Conservation (phyloP, 2,113 vertebrate species). For the Hiodon alosoides region DNA sequence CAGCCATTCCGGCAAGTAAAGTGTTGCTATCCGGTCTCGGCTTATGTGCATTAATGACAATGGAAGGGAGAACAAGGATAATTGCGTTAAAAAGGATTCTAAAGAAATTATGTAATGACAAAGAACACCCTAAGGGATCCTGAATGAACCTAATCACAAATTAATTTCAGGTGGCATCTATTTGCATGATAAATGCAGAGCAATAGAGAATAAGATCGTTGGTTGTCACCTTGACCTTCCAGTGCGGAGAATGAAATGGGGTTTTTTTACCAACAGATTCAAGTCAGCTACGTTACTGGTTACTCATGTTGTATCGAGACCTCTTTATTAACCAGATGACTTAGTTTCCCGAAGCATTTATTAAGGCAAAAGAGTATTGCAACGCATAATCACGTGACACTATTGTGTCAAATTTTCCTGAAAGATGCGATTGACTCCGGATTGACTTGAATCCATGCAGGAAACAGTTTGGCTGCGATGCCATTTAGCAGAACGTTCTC, state of each 20-base stretch:
- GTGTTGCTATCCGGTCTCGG: background rate
- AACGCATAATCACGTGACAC: background rate
- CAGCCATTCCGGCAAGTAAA: background rate
- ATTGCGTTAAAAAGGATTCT: slow-evolving; percentile 15
- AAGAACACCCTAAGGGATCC: slow-evolving; percentile 1
- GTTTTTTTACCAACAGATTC: background rate
- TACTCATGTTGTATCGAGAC: no score
- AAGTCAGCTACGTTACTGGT: no score
- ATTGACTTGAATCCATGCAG: background rate
- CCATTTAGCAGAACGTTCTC: background rate
- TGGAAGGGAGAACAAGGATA: background rate
- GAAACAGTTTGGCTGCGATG: background rate
- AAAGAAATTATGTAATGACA: slow-evolving; percentile 11
- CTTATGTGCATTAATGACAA: background rate
- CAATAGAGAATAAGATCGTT: background rate
- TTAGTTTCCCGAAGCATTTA: no score
- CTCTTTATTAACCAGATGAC: no score
- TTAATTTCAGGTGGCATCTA: background rate
- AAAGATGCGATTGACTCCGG: background rate
- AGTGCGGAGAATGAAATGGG: no score
- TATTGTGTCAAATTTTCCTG: background rate
- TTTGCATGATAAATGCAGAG: slow-evolving; percentile 25
- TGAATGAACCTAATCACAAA: slow-evolving; percentile 7
- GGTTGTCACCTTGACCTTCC: background rate
- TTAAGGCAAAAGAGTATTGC: no score